Conservation (phyloP, 2,113 vertebrate genomes). For the Potamarius usumacintae region DNA sequence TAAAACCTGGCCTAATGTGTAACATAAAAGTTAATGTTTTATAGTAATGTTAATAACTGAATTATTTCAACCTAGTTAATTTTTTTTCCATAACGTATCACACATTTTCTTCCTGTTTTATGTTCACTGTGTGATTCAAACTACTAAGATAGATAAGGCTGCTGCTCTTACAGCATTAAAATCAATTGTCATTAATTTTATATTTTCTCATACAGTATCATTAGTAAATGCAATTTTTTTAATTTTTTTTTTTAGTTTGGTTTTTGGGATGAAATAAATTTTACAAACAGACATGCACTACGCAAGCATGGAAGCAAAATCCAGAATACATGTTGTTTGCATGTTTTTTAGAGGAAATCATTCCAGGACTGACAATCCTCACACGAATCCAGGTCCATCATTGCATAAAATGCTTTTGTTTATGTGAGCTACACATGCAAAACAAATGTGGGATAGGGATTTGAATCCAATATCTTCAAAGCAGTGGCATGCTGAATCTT, state of each 20-base stretch:
- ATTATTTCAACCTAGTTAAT: background rate
- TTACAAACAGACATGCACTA: background rate
- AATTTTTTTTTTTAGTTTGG: background rate
- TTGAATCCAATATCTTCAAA: conserved; percentile 31
- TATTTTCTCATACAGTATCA: background rate
- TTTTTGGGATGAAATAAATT: background rate
- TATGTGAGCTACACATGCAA: conserved; percentile 27
- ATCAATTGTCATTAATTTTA: background rate
- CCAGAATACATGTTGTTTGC: background rate
- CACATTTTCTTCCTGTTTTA: background rate
- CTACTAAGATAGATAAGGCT: background rate
- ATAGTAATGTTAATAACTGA: background rate
- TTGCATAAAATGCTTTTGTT: conserved; percentile 18
- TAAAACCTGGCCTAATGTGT: background rate
- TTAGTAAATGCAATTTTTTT: background rate
- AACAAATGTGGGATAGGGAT: background rate
- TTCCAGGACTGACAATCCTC: background rate
- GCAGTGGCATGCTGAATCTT: conserved; percentile 40
- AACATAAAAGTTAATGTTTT: background rate
- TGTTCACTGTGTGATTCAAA: background rate
- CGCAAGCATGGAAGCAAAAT: background rate
- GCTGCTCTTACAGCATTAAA: background rate
- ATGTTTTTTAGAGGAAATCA: background rate
- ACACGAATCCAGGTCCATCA: background rate
- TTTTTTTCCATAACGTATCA: background rate